phyloP scores from a whole-genome alignment of 2,888 invertebrate genomes.

The Cistogaster globosa region DNA sequence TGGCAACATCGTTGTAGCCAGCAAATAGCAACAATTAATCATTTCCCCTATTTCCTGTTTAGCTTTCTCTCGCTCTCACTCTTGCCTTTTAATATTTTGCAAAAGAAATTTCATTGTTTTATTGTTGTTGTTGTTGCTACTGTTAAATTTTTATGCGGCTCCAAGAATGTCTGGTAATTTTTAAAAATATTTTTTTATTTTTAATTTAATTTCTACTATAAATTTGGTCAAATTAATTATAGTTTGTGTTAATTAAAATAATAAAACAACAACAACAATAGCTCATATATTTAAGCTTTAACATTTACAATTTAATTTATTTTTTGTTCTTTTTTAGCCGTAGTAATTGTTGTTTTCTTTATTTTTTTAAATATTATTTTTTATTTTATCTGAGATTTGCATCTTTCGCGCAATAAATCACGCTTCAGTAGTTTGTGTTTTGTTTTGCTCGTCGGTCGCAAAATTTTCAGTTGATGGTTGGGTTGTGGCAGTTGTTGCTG shows the following conservation, averaged over 20 bases:
- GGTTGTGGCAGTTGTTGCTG: constrained; percentile 15
- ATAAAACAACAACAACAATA: constrained; percentile 21
- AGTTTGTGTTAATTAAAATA: constrained; percentile 61
- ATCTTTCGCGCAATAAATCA: constrained; percentile 76
- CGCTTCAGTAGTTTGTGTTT: constrained; percentile 74
- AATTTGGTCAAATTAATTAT: constrained; percentile 67
- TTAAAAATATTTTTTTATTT: background rate
- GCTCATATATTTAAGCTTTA: constrained; percentile 23
- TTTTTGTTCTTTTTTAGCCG: background rate
- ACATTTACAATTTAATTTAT: constrained; percentile 1
- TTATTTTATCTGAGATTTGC: constrained; percentile 76
- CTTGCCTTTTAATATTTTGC: background rate
- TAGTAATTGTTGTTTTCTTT: constrained; percentile 37
- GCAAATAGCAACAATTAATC: constrained; percentile 32
- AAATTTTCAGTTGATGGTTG: constrained; percentile 21
- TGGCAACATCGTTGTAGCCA: constrained; percentile 19
- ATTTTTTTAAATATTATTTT: constrained; percentile 28
- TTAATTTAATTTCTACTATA: constrained; percentile 19
- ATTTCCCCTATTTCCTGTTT: constrained; percentile 64
- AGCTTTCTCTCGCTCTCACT: constrained; percentile 33
- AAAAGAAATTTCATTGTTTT: background rate
- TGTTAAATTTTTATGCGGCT: constrained; percentile 9
- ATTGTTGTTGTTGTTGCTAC: constrained; percentile 12
- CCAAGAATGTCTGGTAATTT: background rate
- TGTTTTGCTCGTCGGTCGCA: constrained; percentile 61